phyloP scores from a whole-genome alignment of 1,140 invertebrate species.

The Parasteatoda tepidariorum region DNA sequence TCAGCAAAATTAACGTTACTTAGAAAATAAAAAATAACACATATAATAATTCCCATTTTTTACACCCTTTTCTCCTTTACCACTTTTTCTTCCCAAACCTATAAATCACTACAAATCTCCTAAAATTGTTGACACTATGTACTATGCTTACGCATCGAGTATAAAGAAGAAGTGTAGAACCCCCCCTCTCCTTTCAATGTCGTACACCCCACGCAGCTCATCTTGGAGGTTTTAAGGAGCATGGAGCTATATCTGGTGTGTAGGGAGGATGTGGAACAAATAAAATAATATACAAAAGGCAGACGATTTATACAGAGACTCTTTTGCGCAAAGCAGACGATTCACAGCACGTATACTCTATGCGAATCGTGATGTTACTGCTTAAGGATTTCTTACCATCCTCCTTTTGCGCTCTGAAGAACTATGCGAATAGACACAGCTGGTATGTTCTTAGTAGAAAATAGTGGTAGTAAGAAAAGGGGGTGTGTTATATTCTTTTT shows the following conservation, averaged over 20 bases:
- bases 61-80: not conserved
- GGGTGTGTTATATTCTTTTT: conserved; percentile 20
- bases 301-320: conserved; percentile 56
- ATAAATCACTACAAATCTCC: conserved; percentile 55
- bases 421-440: conserved; percentile 54
- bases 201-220: not conserved
- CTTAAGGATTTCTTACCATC: conserved; percentile 33
- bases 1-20: too few relatives aligned
- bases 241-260: conserved; percentile 23
- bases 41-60: not conserved
- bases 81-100: not conserved
- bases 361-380: conserved; percentile 46
- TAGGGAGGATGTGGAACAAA: conserved; percentile 24
- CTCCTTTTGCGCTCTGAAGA: not conserved
- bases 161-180: conserved; percentile 10
- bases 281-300: conserved; percentile 57
- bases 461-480: conserved; percentile 23
- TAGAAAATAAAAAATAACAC: not conserved
- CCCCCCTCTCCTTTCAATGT: not conserved
- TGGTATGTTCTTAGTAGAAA: conserved; percentile 56
- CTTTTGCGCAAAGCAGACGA: conserved; percentile 35
- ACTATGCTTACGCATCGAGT: conserved; percentile 4
- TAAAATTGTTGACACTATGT: conserved; percentile 47
- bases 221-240: conserved; percentile 40
- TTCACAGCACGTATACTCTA: conserved; percentile 42